phyloP scores from a whole-genome alignment of 2,888 invertebrate species.

The Brassicogethes aeneus region DNA sequence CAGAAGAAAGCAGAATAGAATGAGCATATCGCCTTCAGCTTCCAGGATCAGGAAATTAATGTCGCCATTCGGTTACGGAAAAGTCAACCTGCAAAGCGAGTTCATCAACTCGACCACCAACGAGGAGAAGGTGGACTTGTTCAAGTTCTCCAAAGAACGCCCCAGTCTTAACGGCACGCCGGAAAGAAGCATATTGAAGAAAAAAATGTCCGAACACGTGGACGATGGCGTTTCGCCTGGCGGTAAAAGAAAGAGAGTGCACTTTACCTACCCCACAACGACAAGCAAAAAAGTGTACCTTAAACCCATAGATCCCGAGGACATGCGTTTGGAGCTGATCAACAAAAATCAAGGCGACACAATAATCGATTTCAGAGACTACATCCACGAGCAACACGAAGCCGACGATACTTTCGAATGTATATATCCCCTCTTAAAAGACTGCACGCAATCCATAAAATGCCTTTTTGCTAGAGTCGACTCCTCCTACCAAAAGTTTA shows the following conservation, averaged over 20 bases:
- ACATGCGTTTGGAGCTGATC: slow-evolving; percentile 7
- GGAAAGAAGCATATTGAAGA: slow-evolving; percentile 62
- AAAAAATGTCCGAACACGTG: slow-evolving; percentile 36
- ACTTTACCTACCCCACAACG: slow-evolving; percentile 71
- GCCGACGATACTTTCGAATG: slow-evolving; percentile 8
- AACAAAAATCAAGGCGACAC: slow-evolving; percentile 19
- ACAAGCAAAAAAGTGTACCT: slow-evolving; percentile 43
- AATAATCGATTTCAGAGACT: slow-evolving; percentile 30
- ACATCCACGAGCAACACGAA: slow-evolving; percentile 27
- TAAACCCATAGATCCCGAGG: slow-evolving; percentile 19
- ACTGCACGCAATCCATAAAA: not conserved
- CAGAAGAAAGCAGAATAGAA: not conserved
- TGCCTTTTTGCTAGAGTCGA: not conserved
- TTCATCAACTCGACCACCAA: slow-evolving; percentile 2
- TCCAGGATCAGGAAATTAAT: slow-evolving; percentile 17
- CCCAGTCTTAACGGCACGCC: slow-evolving; percentile 67
- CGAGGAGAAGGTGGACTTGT: slow-evolving; percentile 21
- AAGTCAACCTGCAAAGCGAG: slow-evolving; percentile 1
- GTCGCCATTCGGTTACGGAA: slow-evolving; percentile 1
- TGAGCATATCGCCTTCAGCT: slow-evolving; percentile 21
- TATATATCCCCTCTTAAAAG: not conserved
- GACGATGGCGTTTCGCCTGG: slow-evolving; percentile 47
- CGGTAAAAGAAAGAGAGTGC: slow-evolving; percentile 65
- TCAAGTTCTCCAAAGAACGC: slow-evolving; percentile 50
- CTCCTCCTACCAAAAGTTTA: not conserved